These are phyloP conservation scores for Euwallacea fornicatus DNA, from an alignment of 1,140 invertebrate genomes.

Conservation along the genomic window DNA sequence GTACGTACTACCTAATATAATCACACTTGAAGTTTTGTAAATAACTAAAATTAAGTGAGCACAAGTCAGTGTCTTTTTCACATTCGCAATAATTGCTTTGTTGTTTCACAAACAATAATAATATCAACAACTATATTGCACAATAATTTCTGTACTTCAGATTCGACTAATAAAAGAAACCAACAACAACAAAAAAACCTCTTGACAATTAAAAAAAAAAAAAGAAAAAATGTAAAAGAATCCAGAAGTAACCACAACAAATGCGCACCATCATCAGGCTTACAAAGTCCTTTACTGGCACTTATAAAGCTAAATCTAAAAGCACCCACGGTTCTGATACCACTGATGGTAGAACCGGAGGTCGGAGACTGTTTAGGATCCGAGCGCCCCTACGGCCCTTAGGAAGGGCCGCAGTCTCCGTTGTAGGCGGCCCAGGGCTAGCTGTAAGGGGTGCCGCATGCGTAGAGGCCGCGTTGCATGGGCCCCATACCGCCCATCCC, in stretches of 20 bases:
- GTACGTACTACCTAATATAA: constrained; percentile 43
- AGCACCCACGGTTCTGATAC: constrained; percentile 26
- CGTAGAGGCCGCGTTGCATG: constrained; percentile 56
- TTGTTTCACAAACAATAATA: constrained; percentile 9
- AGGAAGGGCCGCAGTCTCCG: constrained; percentile 55
- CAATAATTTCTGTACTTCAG: not conserved
- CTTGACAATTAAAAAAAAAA: constrained; percentile 5
- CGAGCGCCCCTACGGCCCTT: constrained; percentile 47
- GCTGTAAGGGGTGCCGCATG: constrained; percentile 56
- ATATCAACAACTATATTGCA: constrained; percentile 30
- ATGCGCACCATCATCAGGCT: not conserved
- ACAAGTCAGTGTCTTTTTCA: constrained; percentile 44
- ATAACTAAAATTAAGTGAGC: constrained; percentile 42
- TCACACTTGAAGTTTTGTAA: constrained; percentile 47
- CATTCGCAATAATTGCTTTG: constrained; percentile 22
- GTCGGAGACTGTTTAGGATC: constrained; percentile 52
- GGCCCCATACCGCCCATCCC: constrained; percentile 56
- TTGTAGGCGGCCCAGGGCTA: constrained; percentile 56
- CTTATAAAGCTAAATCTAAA: constrained; percentile 11
- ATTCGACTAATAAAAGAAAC: too few relatives aligned
- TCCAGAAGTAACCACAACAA: not conserved
- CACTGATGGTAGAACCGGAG: constrained; percentile 38
- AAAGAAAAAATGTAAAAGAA: not conserved
- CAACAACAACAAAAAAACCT: not conserved
- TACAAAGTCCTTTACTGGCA: constrained; percentile 27